Evolutionary conservation across 2,113 vertebrate species (phyloP), one percentile per base, ranked within the genome.

Genomic region (Tringa solitaria): DNA sequence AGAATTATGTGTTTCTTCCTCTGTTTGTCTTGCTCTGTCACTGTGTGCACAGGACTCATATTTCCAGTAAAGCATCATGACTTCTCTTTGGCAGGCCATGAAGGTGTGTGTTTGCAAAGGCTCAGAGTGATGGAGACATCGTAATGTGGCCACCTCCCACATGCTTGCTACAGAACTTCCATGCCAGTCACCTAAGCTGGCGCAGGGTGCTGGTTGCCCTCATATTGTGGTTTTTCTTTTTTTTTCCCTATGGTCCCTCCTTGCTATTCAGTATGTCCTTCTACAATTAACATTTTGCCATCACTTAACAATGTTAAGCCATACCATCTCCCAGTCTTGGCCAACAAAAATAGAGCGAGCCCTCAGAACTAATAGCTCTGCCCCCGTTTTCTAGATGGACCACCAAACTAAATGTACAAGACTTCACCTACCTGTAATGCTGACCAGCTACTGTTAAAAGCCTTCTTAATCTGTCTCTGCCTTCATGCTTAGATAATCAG

Each of bases 201-300:
- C 13, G 6, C 51, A 77, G 53, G 78, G 22, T 45, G 37, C n/a
- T 84, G 65, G 11, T 19, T 89, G 37, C 26, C 32, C 35, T 87
- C 43, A 21, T 4, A 33, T 17, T 21, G 20, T 23, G n/a, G 4
- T 3, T 1, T 6, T 10, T 20, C 1, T 11, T 26, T 11, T 3
- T 41, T 35, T 35, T 64, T 13, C 7, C n/a, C 6, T 45, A n/a
- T 20, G 61, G 26, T 69, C 12, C 30, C 17, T 80, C 41, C n/a
- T 64, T 78, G 51, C 9, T 28, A 11, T 5, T 82, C 32, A 22
- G 6, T 18, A 32, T n/a, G n/a, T 65, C 46, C 45, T 76, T 81
- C 39, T 65, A 14, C 24, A 84, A 10, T 43, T 85, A 72, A 37
- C 14, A 14, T 68, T 75, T 67, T 92, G 59, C 14, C 19, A 54